phyloP scores from a whole-genome alignment of 2,888 invertebrate genomes.

The Epirrhoe alternata region DNA sequence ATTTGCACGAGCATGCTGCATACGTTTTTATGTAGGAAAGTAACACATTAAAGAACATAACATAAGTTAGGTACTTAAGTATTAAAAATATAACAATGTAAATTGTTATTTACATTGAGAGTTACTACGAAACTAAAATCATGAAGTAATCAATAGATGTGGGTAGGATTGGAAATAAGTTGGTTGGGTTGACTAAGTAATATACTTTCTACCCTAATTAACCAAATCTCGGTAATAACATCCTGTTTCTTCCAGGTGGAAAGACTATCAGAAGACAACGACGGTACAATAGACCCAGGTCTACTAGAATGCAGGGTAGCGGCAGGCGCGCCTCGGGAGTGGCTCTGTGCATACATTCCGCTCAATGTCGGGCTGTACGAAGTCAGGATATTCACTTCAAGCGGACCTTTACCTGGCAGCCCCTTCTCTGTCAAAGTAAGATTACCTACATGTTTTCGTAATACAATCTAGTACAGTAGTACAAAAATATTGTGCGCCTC shows the following conservation, averaged over 20 bases:
- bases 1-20: no score
- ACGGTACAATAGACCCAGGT: slow-evolving; percentile 69
- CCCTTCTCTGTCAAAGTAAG: slow-evolving; percentile 91
- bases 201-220: background rate
- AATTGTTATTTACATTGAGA: no score
- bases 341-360: slow-evolving; percentile 95
- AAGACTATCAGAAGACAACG: slow-evolving; percentile 72
- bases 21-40: no score
- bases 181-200: no score
- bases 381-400: slow-evolving; percentile 90
- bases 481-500: no score
- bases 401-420: slow-evolving; percentile 89
- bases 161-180: no score
- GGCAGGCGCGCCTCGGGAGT: slow-evolving; percentile 89
- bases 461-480: no score
- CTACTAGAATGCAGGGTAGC: slow-evolving; percentile 86
- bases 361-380: slow-evolving; percentile 96
- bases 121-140: no score
- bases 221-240: background rate
- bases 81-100: no score
- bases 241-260: slow-evolving; percentile 65
- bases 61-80: no score
- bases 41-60: no score
- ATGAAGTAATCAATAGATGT: no score
- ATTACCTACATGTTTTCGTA: slow-evolving; percentile 24